Evolutionary conservation across 2,888 invertebrate species (phyloP).

Genomic region (Lycaena phlaeas): DNA sequence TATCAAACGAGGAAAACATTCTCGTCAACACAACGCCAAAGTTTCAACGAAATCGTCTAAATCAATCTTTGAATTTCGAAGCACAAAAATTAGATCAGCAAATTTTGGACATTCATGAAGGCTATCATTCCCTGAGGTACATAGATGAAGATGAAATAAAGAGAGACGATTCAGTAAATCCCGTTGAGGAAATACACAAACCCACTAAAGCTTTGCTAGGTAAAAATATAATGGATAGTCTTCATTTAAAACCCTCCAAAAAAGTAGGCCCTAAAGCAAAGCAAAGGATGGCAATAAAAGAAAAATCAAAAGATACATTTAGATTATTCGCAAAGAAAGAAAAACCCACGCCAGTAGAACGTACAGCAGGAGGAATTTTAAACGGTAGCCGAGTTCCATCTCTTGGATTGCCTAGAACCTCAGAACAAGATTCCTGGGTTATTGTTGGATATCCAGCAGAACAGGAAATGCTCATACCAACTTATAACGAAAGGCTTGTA

Average conservation of each 20-base stretch:
- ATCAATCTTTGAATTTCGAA: conserved; percentile 64
- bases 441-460: conserved; percentile 53
- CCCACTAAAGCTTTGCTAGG: conserved; percentile 56
- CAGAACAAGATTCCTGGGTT: conserved; percentile 56
- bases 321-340: conserved; percentile 57
- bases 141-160: conserved; percentile 50
- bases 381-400: conserved; percentile 57
- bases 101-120: conserved; percentile 64
- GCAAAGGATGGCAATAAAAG: conserved; percentile 49
- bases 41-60: conserved; percentile 64
- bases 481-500: conserved; percentile 55
- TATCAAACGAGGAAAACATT: conserved; percentile 48
- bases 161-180: conserved; percentile 29
- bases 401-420: conserved; percentile 51
- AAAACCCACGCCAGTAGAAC: conserved; percentile 40
- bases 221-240: conserved; percentile 65
- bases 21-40: conserved; percentile 50
- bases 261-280: conserved; percentile 61
- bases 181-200: conserved; percentile 44
- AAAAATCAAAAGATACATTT: conserved; percentile 50
- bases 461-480: conserved; percentile 53
- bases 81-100: conserved; percentile 63
- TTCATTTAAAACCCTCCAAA: conserved; percentile 59
- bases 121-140: conserved; percentile 58
- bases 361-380: conserved; percentile 48